phyloP scores from a whole-genome alignment of 2,113 vertebrate species.

The Anhinga rufa region DNA sequence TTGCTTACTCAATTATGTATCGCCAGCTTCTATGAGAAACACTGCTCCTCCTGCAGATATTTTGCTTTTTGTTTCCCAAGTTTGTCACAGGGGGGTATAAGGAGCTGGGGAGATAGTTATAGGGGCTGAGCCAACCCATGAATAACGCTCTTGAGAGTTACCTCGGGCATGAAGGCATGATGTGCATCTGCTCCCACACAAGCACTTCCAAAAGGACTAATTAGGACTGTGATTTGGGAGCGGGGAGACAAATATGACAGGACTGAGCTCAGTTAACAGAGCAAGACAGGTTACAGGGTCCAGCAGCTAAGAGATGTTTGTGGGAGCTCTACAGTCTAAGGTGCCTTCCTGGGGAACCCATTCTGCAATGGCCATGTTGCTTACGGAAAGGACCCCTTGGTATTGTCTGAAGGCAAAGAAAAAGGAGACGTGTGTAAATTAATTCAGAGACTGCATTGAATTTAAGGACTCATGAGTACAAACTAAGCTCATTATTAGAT shows the following conservation, averaged over 20 bases:
- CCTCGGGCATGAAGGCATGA: neutral
- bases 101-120: neutral
- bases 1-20: neutral
- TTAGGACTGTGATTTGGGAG: neutral
- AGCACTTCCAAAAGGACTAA: neutral
- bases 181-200: neutral
- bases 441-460: fast-evolving
- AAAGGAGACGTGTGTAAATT: neutral
- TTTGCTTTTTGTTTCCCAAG: neutral
- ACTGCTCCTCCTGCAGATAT: neutral
- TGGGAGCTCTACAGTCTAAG: no score
- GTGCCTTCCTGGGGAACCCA: neutral
- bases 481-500: neutral
- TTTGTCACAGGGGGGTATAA: neutral
- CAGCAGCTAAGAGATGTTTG: fast-evolving
- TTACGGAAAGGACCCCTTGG: neutral
- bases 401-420: neutral
- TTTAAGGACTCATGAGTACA: neutral
- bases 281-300: neutral
- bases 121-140: neutral
- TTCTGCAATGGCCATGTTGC: neutral
- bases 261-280: neutral
- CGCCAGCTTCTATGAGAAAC: neutral
- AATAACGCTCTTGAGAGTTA: neutral
- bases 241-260: neutral